These are phyloP conservation scores for Drusus annulatus DNA, from an alignment of 1,140 invertebrate genomes.

Conservation along the genomic window DNA sequence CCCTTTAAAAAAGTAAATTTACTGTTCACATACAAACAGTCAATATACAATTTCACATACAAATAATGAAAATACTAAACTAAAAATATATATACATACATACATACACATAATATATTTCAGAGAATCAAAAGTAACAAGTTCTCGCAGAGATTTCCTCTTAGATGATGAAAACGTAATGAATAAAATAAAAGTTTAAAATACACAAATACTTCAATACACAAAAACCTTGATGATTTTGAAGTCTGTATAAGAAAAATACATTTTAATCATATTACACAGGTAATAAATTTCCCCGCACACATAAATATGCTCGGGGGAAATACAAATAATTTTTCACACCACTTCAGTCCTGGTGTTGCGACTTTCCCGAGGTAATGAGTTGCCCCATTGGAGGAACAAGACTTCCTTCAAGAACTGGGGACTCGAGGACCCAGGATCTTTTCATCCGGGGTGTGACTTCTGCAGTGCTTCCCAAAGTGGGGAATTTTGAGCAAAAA, in stretches of 20 bases:
- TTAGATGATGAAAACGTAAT: neutral
- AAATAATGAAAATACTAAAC: neutral
- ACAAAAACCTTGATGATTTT: constrained; percentile 13
- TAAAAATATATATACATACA: constrained; percentile 18
- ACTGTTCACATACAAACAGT: too few species aligned
- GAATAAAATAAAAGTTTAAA: neutral
- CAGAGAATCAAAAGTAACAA: constrained; percentile 13
- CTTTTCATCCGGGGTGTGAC: neutral
- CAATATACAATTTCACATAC: neutral
- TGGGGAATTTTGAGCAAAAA: constrained; percentile 17
- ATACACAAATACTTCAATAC: constrained; percentile 31
- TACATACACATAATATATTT: constrained; percentile 35
- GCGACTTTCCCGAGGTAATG: neutral
- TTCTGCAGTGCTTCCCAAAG: constrained; percentile 12
- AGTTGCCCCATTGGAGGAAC: neutral
- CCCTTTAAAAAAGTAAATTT: too few species aligned
- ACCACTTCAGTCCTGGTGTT: neutral
- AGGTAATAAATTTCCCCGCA: too few species aligned
- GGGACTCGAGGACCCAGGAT: neutral
- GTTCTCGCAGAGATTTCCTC: constrained; percentile 18
- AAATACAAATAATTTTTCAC: constrained; percentile 23
- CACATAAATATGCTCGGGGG: neutral
- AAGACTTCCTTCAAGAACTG: neutral
- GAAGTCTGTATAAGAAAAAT: constrained; percentile 17
- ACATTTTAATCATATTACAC: constrained; percentile 24